Evolutionary conservation across 2,113 vertebrate species (phyloP), one percentile per base, ranked within the genome.

Genomic region (Planiliza haematocheilus): DNA sequence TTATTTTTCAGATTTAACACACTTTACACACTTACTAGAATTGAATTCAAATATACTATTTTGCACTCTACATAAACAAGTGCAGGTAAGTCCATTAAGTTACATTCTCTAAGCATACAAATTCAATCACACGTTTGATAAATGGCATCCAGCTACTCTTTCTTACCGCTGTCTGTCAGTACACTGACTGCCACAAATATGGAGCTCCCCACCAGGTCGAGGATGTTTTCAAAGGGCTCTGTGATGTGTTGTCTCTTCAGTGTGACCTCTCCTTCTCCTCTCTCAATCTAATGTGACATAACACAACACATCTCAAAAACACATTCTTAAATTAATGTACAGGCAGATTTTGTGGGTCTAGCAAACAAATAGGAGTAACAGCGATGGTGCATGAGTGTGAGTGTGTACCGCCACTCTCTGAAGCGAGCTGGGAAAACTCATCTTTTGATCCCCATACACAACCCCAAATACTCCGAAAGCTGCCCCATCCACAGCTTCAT

Each of bases 401-500:
- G 20, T 43, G 34, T 43, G 8, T 41, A 97, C 96, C 64, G 3
- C 0, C 7, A 95, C 38, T 0, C 88, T 93, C 2, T 3, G 74
- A 59, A 96, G 91, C 14, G 95, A 94, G 1, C 89, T 71, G 0
- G 93, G 80, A 70, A 97, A 81, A 20, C 89, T 93, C 0, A 11
- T 93, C 80, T 83, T 95, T 42, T 82, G 65, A 2, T 36, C 60
- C 0, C 90, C 69, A 0, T 86, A 64, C 0, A 91, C 58, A 7
- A 96, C 45, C 0, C 95, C 95, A 10, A 97, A 97, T 68, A 97
- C 88, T 43, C 90, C 94, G 0, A 94, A 96, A 11, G 94, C 96
- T 0, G 50, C 57, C 0, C 95, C 96, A 0, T 88, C 48, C n/a
- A 96, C 85, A 0, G 24, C 46, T 83, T 94, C 74, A 16, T 93